Base-by-base conservation (phyloP, 2,888 invertebrate species). In the Reticulitermes lucifugus region DNA sequence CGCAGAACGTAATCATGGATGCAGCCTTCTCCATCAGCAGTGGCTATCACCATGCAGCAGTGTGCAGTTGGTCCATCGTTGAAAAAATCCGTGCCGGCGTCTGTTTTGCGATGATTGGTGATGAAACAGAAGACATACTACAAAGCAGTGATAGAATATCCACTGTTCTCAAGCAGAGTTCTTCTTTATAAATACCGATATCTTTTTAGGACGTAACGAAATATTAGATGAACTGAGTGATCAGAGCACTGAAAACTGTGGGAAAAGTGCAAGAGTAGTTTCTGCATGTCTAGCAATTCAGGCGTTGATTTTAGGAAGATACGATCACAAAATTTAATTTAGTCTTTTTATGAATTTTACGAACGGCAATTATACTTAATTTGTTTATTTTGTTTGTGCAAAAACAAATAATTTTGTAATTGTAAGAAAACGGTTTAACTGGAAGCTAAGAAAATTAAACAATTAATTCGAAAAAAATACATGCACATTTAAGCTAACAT, bases 61-160 rank as follows among this genome's bases (percentile, higher is more conserved):
- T 18, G 25, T 55, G 25, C n/a, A 59, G 79, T 79, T 81, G 81
- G 81, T 81, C 65, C 81, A 25, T 70, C 59, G 46, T 70, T 70
- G 81, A 81, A 18, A 80, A 6, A 77, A 51, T 46, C 77, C 51
- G 41, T 77, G 77, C 51, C 35, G 46, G 7, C 77, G 51, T 10
- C n/a, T n/a, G 1, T n/a, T 25, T 65, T 65, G 25, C 65, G 25
- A 77, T 73, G 73, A 73, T 73, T 73, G 73, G 73, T 73, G 73
- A 73, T 41, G 73, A 35, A 3, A 2, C 41, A 51, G 46, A 77
- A 77, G 73, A 73, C 5, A n/a, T 25, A n/a, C 65, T 65, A 65
- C 65, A 65, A 65, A 7, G 21, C 73, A 41, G 73, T 41, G 14
- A 6, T 65, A 65, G 65, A 25, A 25, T 65, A 65, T 10, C 25